Percentiles rank a stretch among this genome's conserved stretches.
phyloP scores from a whole-genome alignment of 2,797 vertebrate species.

The Hafferia zeledoni region DNA sequence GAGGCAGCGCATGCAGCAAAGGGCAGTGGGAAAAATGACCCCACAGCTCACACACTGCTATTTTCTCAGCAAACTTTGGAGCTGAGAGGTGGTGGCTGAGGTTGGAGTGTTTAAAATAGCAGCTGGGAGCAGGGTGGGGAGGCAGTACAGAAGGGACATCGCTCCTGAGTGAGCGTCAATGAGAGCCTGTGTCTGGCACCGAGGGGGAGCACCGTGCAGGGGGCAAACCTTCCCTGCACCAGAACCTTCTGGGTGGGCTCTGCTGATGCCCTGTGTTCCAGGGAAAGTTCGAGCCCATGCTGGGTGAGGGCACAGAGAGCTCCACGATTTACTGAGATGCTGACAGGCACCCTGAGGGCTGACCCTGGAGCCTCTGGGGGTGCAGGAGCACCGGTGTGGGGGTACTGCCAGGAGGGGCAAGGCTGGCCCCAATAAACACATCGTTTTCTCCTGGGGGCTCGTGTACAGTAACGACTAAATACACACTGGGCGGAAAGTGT shows the following conservation, averaged over 20 bases:
- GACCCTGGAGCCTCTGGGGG: neutral
- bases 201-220: neutral
- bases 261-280: neutral
- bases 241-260: slow-evolving; percentile 60
- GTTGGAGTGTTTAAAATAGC: slow-evolving; percentile 7
- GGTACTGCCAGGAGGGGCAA: neutral
- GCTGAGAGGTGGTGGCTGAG: slow-evolving; percentile 8
- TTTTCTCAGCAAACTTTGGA: slow-evolving; percentile 51
- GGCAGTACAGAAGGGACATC: neutral
- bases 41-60: neutral
- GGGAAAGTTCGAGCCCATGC: neutral
- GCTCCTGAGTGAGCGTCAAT: accelerated
- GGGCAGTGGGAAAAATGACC: neutral
- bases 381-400: neutral
- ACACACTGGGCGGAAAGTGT: neutral
- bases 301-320: neutral
- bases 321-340: neutral
- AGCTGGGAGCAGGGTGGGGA: neutral
- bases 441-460: neutral
- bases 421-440: neutral
- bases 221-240: neutral
- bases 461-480: neutral
- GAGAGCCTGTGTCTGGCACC: neutral
- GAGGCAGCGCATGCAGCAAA: accelerated
- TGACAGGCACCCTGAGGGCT: neutral